Conservation (phyloP, 2,888 invertebrate genomes). For the Spodoptera exigua region DNA sequence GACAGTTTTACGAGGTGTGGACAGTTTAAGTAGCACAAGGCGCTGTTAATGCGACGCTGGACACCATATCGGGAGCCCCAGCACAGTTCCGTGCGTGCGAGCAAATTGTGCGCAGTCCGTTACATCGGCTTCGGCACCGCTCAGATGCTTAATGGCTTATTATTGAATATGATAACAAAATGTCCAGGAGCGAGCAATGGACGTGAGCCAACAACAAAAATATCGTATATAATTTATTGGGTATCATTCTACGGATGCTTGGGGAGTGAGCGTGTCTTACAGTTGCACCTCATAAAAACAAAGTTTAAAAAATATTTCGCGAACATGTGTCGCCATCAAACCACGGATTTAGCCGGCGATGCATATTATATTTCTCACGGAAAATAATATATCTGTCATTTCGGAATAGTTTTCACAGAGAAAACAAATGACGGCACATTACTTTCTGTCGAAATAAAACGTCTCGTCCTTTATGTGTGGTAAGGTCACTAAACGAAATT, state of each 20-base stretch:
- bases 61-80: constrained; percentile 67
- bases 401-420: constrained; percentile 69
- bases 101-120: constrained; percentile 50
- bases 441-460: constrained; percentile 68
- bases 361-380: constrained; percentile 71
- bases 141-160: constrained; percentile 69
- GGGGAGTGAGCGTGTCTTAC: constrained; percentile 76
- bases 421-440: constrained; percentile 71
- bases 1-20: constrained; percentile 83
- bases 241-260: constrained; percentile 84
- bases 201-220: constrained; percentile 86
- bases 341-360: constrained; percentile 70
- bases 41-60: constrained; percentile 64
- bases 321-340: constrained; percentile 69
- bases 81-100: constrained; percentile 54
- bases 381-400: constrained; percentile 76
- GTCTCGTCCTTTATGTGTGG: constrained; percentile 62
- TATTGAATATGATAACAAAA: constrained; percentile 74
- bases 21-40: constrained; percentile 76
- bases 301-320: constrained; percentile 80
- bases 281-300: constrained; percentile 87
- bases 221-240: constrained; percentile 86
- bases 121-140: constrained; percentile 40
- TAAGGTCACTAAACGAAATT: constrained; percentile 58
- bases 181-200: constrained; percentile 79